phyloP scores from a whole-genome alignment of 2,797 vertebrate genomes.

The Chrosomus eos region DNA sequence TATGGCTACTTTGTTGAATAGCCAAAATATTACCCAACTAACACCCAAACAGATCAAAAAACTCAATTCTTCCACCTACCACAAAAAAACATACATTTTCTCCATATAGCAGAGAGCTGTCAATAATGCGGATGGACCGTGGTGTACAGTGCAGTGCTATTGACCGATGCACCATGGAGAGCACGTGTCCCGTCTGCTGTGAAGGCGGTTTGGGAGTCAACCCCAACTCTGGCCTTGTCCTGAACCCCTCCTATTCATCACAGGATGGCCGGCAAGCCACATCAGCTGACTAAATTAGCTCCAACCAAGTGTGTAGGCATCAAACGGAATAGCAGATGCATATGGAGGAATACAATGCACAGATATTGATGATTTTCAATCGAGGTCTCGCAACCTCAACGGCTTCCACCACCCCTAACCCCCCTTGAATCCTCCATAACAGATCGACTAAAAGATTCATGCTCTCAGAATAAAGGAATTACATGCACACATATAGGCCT shows the following conservation, averaged over 20 bases:
- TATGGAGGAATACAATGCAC: constrained; percentile 75
- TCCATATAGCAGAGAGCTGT: constrained; percentile 26
- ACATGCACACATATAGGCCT: constrained; percentile 41
- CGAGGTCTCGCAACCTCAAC: constrained; percentile 47
- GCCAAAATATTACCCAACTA: not conserved
- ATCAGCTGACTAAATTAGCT: constrained; percentile 66
- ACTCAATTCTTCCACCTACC: not conserved
- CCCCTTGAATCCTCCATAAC: constrained; percentile 62
- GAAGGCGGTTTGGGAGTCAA: constrained; percentile 40
- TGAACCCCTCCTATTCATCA: constrained; percentile 36
- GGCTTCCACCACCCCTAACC: not conserved
- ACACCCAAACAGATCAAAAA: not conserved
- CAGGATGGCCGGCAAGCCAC: not conserved
- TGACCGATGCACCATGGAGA: constrained; percentile 40
- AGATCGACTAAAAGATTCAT: constrained; percentile 67
- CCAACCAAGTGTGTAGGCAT: constrained; percentile 67
- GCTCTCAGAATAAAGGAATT: constrained; percentile 57
- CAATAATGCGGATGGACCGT: constrained; percentile 58
- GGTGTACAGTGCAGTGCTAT: constrained; percentile 43
- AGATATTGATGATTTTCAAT: constrained; percentile 72
- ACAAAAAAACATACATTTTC: constrained; percentile 25
- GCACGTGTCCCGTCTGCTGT: constrained; percentile 37
- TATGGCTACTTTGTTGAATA: not conserved
- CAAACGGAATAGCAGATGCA: constrained; percentile 79
- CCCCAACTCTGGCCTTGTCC: constrained; percentile 23